Percentiles rank a stretch among this genome's conserved stretches.
Evolutionary conservation across 2,797 vertebrate genomes (phyloP).

Genomic region (Cottoperca gobio): DNA sequence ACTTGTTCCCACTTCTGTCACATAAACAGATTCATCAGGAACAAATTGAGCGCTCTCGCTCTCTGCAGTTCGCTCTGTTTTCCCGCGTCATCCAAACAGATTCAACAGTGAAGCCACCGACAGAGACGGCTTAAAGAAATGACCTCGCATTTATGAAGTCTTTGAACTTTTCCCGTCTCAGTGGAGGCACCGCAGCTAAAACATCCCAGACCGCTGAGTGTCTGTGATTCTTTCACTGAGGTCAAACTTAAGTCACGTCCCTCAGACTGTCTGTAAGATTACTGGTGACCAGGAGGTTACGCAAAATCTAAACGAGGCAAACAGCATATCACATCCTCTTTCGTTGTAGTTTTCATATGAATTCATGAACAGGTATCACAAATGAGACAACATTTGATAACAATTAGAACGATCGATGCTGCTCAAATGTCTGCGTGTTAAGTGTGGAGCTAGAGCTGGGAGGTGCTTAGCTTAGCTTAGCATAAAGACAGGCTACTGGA

Average conservation of each 20-base stretch:
- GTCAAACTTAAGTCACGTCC: constrained; percentile 45
- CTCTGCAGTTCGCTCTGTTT: constrained; percentile 20
- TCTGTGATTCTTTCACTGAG: constrained; percentile 40
- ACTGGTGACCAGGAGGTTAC: constrained; percentile 18
- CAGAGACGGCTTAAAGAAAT: constrained; percentile 42
- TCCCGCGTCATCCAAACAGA: constrained; percentile 36
- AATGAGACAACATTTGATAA: too few species aligned
- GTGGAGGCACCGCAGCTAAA: constrained; percentile 44
- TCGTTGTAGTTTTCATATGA: neutral
- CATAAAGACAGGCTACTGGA: neutral
- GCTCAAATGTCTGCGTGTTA: neutral
- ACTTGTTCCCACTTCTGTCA: constrained; percentile 7
- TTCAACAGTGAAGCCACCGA: constrained; percentile 44
- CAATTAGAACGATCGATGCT: too few species aligned
- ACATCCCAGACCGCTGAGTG: constrained; percentile 49
- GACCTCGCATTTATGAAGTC: constrained; percentile 52
- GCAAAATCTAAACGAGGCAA: constrained; percentile 16
- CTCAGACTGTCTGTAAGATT: constrained; percentile 27
- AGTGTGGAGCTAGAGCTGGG: too few species aligned
- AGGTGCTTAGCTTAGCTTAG: neutral
- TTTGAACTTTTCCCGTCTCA: constrained; percentile 65
- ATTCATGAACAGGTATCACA: neutral
- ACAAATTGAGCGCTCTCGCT: constrained; percentile 5
- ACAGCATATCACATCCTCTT: neutral
- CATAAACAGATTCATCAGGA: constrained; percentile 19